Conservation (phyloP, 2,797 vertebrate species). For the Apodemus agrarius region DNA sequence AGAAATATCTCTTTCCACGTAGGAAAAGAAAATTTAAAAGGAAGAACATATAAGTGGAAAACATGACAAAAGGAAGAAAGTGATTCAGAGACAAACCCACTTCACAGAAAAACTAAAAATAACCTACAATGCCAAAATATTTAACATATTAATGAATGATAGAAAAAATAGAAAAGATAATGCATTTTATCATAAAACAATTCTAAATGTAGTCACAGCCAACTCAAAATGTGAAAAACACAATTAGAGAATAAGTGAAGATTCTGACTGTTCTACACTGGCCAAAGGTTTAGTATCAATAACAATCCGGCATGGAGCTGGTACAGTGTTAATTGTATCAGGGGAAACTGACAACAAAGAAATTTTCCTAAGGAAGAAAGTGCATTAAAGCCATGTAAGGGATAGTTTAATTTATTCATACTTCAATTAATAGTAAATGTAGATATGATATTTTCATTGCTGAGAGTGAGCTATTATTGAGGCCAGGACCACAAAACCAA, state of each 20-base stretch:
- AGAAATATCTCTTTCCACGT: not conserved
- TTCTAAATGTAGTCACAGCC: not conserved
- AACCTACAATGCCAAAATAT: conserved; percentile 21
- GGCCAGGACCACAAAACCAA: not conserved
- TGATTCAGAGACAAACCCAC: not conserved
- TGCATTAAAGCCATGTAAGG: not conserved
- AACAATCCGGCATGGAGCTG: not conserved
- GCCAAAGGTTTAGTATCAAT: not conserved
- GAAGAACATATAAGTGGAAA: conserved; percentile 23
- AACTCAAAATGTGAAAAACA: not conserved
- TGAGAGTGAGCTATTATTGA: conserved; percentile 31
- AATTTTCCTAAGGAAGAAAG: not conserved
- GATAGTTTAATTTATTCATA: conserved; percentile 33
- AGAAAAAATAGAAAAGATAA: not conserved
- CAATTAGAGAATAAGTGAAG: not conserved
- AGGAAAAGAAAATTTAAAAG: conserved; percentile 45
- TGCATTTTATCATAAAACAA: not conserved
- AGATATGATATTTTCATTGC: not conserved
- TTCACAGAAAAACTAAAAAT: conserved; percentile 11
- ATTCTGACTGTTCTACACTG: not conserved
- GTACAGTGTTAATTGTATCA: not conserved
- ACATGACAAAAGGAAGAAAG: not conserved
- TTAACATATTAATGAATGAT: conserved; percentile 29
- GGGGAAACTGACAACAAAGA: not conserved
- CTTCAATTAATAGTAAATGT: conserved; percentile 13